Evolutionary conservation across 2,888 invertebrate genomes (phyloP).

Genomic region (Brachynemurus nebulosus): DNA sequence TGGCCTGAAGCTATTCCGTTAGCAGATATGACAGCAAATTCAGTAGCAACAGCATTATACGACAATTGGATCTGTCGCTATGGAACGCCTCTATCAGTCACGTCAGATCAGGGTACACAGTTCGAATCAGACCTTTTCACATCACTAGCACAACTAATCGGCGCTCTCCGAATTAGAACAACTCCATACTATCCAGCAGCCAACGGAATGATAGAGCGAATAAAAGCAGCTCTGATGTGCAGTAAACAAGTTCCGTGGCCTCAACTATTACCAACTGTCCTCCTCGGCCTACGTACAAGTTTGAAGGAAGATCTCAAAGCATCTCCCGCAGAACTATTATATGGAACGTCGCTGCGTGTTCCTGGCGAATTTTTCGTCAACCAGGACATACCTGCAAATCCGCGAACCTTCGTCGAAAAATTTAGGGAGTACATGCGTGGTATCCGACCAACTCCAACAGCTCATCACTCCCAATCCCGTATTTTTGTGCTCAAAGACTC

Average conservation of each 20-base stretch:
- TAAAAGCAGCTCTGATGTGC: slow-evolving; percentile 6
- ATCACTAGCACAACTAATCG: not conserved
- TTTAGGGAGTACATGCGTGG: too few relatives aligned
- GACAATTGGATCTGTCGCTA: not conserved
- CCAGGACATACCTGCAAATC: too few relatives aligned
- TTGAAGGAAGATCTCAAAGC: too few relatives aligned
- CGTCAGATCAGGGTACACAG: slow-evolving; percentile 7
- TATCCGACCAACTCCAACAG: too few relatives aligned
- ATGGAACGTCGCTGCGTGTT: too few relatives aligned
- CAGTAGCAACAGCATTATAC: slow-evolving; percentile 1
- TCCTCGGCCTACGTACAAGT: slow-evolving; percentile 20
- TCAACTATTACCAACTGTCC: slow-evolving; percentile 16
- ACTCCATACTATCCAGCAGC: slow-evolving; percentile 7
- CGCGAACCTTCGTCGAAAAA: not conserved
- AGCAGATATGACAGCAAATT: slow-evolving; percentile 5
- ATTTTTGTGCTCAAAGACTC: not conserved
- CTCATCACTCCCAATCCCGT: not conserved
- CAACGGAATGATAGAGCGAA: slow-evolving; percentile 9
- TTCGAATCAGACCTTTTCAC: slow-evolving; percentile 3
- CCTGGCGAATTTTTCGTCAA: slow-evolving; percentile 13
- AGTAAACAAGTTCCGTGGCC: slow-evolving; percentile 15
- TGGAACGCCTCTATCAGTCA: slow-evolving; percentile 4
- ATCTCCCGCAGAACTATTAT: too few relatives aligned
- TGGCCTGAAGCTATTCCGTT: slow-evolving; percentile 5
- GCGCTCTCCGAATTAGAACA: not conserved